Conservation (phyloP, 1,140 invertebrate genomes). For the Camponotus pennsylvanicus region DNA sequence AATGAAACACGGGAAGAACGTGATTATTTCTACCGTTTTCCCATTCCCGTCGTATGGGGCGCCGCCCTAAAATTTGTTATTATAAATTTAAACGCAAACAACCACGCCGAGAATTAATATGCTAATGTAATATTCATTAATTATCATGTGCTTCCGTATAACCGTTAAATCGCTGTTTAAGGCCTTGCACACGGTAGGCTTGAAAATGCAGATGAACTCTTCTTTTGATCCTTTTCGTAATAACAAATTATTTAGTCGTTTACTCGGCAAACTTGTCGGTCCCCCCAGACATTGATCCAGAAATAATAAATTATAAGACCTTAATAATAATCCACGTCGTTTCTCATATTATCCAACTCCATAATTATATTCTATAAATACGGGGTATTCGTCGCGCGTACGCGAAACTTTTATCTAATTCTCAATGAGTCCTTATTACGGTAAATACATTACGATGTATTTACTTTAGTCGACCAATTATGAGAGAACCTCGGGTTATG, state of each 20-base stretch:
- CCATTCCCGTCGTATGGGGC: background rate
- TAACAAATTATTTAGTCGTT: background rate
- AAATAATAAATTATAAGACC: slow-evolving; percentile 10
- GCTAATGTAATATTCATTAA: slow-evolving; percentile 25
- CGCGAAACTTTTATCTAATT: slow-evolving; percentile 16
- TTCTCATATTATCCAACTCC: slow-evolving; percentile 16
- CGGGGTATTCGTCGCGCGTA: background rate
- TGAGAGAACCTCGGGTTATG: slow-evolving; percentile 38
- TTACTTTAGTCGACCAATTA: slow-evolving; percentile 9
- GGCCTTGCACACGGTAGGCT: background rate
- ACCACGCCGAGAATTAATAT: slow-evolving; percentile 6
- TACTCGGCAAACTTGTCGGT: background rate
- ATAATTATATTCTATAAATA: slow-evolving; percentile 17
- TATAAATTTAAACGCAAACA: slow-evolving; percentile 20
- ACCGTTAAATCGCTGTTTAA: slow-evolving; percentile 7
- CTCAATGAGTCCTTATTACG: slow-evolving; percentile 45
- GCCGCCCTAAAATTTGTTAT: background rate
- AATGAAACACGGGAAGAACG: slow-evolving; percentile 16
- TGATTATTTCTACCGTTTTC: slow-evolving; percentile 33
- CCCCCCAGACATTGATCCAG: background rate
- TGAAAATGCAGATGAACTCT: background rate
- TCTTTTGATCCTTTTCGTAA: background rate
- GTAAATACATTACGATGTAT: background rate
- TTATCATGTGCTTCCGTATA: slow-evolving; percentile 14
- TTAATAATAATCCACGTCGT: slow-evolving; percentile 15